These are phyloP conservation scores for Drosophila virilis DNA, from an alignment of 1,140 invertebrate species.

Conservation along the genomic window DNA sequence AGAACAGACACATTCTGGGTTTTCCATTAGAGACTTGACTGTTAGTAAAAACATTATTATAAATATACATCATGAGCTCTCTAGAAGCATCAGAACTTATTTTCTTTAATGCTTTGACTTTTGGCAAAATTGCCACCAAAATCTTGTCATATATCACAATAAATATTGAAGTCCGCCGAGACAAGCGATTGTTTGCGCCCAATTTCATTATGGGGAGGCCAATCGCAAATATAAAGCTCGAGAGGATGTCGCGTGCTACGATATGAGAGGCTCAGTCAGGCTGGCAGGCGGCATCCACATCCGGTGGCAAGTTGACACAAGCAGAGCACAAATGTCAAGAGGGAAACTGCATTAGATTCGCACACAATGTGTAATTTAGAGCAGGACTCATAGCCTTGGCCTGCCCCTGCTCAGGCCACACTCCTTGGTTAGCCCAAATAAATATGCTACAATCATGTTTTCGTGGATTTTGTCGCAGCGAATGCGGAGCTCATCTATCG, in stretches of 20 bases:
- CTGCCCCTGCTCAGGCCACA: background rate
- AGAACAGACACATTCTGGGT: no score
- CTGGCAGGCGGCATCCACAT: constrained; percentile 18
- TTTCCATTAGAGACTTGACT: no score
- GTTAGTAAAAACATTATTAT: no score
- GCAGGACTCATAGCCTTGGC: background rate
- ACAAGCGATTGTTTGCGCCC: constrained; percentile 38
- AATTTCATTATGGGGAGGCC: constrained; percentile 44
- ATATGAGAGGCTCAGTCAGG: constrained; percentile 21
- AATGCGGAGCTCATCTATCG: constrained; percentile 85
- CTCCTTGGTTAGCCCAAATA: constrained; percentile 33
- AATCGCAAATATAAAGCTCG: constrained; percentile 22
- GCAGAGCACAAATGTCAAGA: constrained; percentile 47
- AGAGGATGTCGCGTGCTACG: constrained; percentile 13
- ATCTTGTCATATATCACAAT: constrained; percentile 13
- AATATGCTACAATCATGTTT: constrained; percentile 60
- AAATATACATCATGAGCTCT: background rate
- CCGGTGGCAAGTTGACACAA: constrained; percentile 41
- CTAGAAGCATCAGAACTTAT: no score
- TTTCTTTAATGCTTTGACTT: constrained; percentile 9
- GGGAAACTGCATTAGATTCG: constrained; percentile 67
- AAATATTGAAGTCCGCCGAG: constrained; percentile 26
- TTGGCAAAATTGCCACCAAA: constrained; percentile 5
- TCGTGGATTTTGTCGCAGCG: constrained; percentile 77
- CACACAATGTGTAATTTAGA: constrained; percentile 78